Base-by-base conservation (phyloP, 2,888 invertebrate genomes). In the Chrysopilus asiliformis region DNA sequence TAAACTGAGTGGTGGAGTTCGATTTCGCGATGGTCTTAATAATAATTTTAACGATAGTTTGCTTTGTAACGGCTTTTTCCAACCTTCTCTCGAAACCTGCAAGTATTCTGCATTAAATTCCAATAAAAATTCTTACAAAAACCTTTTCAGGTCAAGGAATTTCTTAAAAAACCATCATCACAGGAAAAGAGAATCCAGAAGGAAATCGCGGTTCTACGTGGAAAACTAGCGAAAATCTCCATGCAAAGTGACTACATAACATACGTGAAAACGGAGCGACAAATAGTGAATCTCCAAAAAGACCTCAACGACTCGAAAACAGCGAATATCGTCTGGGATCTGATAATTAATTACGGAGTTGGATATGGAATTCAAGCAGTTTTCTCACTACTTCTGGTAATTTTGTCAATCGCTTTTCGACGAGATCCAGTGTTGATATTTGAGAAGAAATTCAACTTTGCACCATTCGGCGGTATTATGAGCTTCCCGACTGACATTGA, bases 401-500 rank as follows among this genome's bases (percentile, higher is more conserved):
- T 56, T 2, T 19, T 68, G 13, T 60, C 64, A 12, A 44, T 68
- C 15, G 55, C 58, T 24, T 65, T 66, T 49, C 57, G 70, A 19
- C 50, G 58, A 14, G 58, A 58, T 3, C 66, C 70, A 0, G 60
- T 70, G 5, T 55, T 68, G 37, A 47, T 63, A 22, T 56, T 68
- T 17, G 57, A 58, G n/a, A 51, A 61, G 10, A 51, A 52, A 9
- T 60, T 65, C 36, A 60, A 65, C 49, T 52, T 70, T 39, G 53
- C 50, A 28, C 70, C 70, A 4, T 60, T 70, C 40, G 55, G 54
- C n/a, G 56, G 55, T 4, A 40, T 70, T 4, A 58, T 70, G 14
- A 63, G 64, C 3, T 70, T 65, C 53, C 70, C 70, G 9, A 66
- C 66, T 34, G 61, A 60, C 7, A 47, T 60, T n/a, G 46, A 49